These are phyloP conservation scores for Toxotes jaculatrix DNA, from an alignment of 2,113 vertebrate species.

Conservation along the genomic window DNA sequence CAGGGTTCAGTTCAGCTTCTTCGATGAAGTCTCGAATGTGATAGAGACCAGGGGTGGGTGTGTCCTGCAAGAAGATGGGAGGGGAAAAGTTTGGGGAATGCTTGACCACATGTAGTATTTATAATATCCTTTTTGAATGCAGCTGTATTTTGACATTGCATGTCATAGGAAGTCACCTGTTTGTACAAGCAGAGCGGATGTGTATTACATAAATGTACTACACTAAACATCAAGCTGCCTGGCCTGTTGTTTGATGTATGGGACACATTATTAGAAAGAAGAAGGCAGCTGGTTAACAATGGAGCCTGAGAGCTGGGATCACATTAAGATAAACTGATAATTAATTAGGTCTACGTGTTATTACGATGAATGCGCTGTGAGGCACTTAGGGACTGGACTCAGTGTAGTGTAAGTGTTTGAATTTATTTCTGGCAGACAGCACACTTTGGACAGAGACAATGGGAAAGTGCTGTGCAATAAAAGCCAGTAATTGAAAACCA, in stretches of 20 bases:
- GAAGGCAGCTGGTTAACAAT: slow-evolving; percentile 6
- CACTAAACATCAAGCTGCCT: background rate
- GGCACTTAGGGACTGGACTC: background rate
- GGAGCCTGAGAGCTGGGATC: slow-evolving; percentile 14
- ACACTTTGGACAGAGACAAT: slow-evolving; percentile 18
- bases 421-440: slow-evolving; percentile 11
- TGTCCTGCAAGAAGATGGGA: slow-evolving; percentile 65
- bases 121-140: background rate
- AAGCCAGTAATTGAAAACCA: slow-evolving; percentile 22
- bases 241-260: background rate
- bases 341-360: slow-evolving; percentile 28
- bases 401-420: background rate
- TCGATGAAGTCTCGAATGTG: slow-evolving; percentile 81
- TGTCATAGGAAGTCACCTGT: background rate
- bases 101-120: background rate
- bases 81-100: background rate
- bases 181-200: background rate
- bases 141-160: background rate
- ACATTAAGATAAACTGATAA: slow-evolving; percentile 40
- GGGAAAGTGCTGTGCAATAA: slow-evolving; percentile 2
- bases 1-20: slow-evolving; percentile 83
- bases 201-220: background rate
- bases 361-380: slow-evolving; percentile 18
- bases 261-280: background rate
- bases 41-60: slow-evolving; percentile 79